Base-by-base conservation (phyloP, 2,797 vertebrate species). In the Typhlichthys eigenmanni region DNA sequence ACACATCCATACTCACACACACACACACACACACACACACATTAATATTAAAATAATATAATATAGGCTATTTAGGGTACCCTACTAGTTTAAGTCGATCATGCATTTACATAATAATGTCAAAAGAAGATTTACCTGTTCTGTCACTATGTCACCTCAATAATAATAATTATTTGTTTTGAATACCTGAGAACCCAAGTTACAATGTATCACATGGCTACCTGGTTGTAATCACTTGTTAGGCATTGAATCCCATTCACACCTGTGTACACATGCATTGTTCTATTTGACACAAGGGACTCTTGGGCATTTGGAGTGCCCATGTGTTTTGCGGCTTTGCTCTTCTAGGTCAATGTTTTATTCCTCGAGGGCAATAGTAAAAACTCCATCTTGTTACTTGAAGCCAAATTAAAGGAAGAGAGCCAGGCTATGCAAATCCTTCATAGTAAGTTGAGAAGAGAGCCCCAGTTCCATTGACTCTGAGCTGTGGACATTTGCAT, bases 401-500 rank as follows among this genome's bases (percentile, higher is more conserved):
- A 89, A 84, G 83, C 82, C 75, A 86, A 88, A 87, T 84, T 85
- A 72, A 85, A 81, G 75, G 85, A 75, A 71, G 64, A 56, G 61
- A 87, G 72, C 72, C 72, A 76, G 73, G 57, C 60, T 82, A 91
- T 91, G 90, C 85, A 91, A 91, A 91, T 85, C 12, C 34, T 43
- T 49, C 13, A 48, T 75, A 79, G 72, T 79, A 69, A 79, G 66
- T 64, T 62, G 58, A 78, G 74, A 72, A 82, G 72, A 77, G 86
- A 82, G 84, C 71, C 77, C 56, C 61, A 66, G 65, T 79, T 67
- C 82, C 71, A 84, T 87, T 88, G 80, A 89, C 64, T 85, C 60
- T 75, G 62, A 67, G 74, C 74, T 74, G 32, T 47, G 71, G 47
- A 72, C 48, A 91, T 92, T 92, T 91, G 89, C 90, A 91, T 91